Evolutionary conservation across 2,797 vertebrate species (phyloP).

Genomic region (Anas bahamensis): DNA sequence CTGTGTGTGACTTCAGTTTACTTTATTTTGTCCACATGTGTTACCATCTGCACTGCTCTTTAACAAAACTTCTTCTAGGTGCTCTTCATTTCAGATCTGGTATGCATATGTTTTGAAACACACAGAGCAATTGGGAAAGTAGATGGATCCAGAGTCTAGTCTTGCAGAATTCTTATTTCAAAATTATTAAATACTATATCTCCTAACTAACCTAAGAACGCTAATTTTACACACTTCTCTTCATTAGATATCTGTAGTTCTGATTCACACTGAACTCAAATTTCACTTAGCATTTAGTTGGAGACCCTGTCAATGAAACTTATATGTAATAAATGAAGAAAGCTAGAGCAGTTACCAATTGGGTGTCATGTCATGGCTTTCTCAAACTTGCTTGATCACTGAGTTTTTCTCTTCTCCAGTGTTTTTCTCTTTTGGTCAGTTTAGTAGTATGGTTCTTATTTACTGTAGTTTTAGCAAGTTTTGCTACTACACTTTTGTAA

Average conservation of each 20-base stretch:
- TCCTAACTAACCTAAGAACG: neutral
- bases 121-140: neutral
- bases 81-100: neutral
- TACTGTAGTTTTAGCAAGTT: neutral
- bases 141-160: neutral
- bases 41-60: neutral
- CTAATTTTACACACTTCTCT: neutral
- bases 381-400: neutral
- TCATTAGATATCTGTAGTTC: neutral
- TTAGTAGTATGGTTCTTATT: neutral
- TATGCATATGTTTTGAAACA: rapidly evolving
- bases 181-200: neutral
- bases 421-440: neutral
- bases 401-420: neutral
- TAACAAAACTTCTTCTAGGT: neutral
- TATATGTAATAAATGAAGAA: neutral
- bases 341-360: neutral
- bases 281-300: neutral
- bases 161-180: neutral
- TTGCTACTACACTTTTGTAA: neutral
- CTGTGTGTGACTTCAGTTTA: neutral
- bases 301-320: neutral
- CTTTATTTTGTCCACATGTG: neutral
- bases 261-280: neutral
- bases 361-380: too few species aligned